These are phyloP conservation scores for Cardiocondyla obscurior DNA, from an alignment of 1,140 invertebrate species.

Conservation along the genomic window DNA sequence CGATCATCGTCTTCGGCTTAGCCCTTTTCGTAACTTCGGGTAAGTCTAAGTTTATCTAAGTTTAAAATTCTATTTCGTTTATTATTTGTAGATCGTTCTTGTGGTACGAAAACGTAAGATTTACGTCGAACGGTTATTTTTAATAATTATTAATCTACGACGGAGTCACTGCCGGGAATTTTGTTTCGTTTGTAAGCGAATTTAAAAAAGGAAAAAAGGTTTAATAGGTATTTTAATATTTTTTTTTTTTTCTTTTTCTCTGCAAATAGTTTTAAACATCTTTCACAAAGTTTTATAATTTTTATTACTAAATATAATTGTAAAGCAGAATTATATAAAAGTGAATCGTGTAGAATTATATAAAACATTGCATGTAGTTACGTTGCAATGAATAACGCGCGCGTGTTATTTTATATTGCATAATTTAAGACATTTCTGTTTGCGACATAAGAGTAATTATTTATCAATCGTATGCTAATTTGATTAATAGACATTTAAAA, in stretches of 20 bases:
- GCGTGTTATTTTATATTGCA: neutral
- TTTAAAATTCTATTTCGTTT: neutral
- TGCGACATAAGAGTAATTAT: too few species aligned
- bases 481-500: too few species aligned
- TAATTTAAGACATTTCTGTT: neutral
- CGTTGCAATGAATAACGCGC: neutral
- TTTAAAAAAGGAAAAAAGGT: neutral
- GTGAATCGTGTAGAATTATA: neutral
- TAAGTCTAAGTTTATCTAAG: constrained; percentile 17
- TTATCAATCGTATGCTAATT: too few species aligned
- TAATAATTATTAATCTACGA: neutral
- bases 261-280: neutral
- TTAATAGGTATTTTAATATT: too few species aligned
- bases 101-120: neutral
- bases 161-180: neutral
- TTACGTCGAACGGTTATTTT: neutral
- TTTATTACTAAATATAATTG: neutral
- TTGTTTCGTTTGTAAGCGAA: neutral
- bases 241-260: neutral
- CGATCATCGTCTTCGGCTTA: constrained; percentile 41
- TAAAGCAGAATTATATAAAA: neutral
- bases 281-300: neutral
- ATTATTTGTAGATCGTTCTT: neutral
- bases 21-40: constrained; percentile 51
- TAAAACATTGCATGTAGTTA: neutral